These are phyloP conservation scores for Leptinotarsa texana DNA, from an alignment of 1,140 invertebrate genomes.

Conservation along the genomic window DNA sequence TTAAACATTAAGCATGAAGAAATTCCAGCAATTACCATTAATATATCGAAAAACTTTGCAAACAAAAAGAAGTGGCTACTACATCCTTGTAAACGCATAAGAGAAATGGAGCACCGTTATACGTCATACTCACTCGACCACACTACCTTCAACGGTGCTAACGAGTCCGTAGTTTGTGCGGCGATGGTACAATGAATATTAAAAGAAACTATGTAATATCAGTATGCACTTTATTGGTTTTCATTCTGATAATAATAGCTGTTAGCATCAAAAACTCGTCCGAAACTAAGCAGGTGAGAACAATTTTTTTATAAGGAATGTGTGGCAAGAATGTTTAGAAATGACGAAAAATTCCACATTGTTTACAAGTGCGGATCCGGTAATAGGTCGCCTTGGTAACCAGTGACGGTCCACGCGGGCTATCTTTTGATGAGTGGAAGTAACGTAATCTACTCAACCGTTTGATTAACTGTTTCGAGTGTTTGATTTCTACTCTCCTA, in stretches of 20 bases:
- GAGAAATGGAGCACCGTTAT: not conserved
- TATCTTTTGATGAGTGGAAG: not conserved
- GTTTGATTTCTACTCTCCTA: not conserved
- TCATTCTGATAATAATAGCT: conserved; percentile 32
- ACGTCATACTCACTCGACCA: not conserved
- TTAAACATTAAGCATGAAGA: too few species aligned
- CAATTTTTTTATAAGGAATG: not conserved
- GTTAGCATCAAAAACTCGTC: not conserved
- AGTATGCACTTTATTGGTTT: conserved; percentile 32
- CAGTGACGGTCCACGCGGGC: not conserved
- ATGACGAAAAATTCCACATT: not conserved
- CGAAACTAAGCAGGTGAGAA: not conserved
- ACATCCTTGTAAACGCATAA: too few species aligned
- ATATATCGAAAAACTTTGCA: too few species aligned
- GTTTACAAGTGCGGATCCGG: not conserved
- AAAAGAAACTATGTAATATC: conserved; percentile 36
- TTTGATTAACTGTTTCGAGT: not conserved
- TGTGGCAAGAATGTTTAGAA: not conserved
- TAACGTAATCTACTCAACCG: not conserved
- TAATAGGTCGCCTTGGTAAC: not conserved
- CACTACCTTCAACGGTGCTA: not conserved
- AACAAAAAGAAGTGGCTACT: too few species aligned
- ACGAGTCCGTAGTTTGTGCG: not conserved
- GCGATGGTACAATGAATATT: conserved; percentile 31
- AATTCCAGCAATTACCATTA: too few species aligned